Conservation (phyloP, 2,797 vertebrate species). For the Acanthornis magna region DNA sequence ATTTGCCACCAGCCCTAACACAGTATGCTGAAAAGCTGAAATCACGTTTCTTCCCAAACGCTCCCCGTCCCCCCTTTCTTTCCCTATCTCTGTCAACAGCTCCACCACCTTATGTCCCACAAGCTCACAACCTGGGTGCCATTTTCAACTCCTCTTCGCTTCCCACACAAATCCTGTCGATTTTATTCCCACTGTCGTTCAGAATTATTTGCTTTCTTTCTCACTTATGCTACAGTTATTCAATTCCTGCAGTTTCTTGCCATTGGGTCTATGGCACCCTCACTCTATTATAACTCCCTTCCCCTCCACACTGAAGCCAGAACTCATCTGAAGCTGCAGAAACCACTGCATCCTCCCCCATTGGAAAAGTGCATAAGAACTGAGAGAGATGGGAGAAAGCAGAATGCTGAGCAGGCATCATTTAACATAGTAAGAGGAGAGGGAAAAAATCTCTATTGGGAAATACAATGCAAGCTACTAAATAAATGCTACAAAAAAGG, state of each 20-base stretch:
- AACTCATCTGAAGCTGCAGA: not conserved
- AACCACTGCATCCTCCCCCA: not conserved
- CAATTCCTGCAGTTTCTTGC: not conserved
- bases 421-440: not conserved
- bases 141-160: slow-evolving; percentile 38
- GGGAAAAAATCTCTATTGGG: not conserved
- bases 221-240: not conserved
- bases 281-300: not conserved
- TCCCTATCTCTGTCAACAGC: slow-evolving; percentile 21
- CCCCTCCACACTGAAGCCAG: not conserved
- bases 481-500: not conserved
- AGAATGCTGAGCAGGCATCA: not conserved
- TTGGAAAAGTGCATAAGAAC: not conserved
- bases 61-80: not conserved
- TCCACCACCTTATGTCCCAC: slow-evolving; percentile 52
- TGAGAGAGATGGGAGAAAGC: not conserved
- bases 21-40: slow-evolving; percentile 13
- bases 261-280: not conserved
- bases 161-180: slow-evolving; percentile 59
- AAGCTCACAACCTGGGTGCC: slow-evolving; percentile 57
- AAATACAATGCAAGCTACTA: not conserved
- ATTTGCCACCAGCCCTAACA: slow-evolving; percentile 41
- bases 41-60: slow-evolving; percentile 37
- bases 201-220: slow-evolving; percentile 23
- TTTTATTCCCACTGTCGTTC: slow-evolving; percentile 11